A percentile compares a stretch with the other conserved stretches of the same genome.
These are phyloP conservation scores for Laticauda laticaudata DNA, from an alignment of 2,113 vertebrate genomes.

Conservation along the genomic window DNA sequence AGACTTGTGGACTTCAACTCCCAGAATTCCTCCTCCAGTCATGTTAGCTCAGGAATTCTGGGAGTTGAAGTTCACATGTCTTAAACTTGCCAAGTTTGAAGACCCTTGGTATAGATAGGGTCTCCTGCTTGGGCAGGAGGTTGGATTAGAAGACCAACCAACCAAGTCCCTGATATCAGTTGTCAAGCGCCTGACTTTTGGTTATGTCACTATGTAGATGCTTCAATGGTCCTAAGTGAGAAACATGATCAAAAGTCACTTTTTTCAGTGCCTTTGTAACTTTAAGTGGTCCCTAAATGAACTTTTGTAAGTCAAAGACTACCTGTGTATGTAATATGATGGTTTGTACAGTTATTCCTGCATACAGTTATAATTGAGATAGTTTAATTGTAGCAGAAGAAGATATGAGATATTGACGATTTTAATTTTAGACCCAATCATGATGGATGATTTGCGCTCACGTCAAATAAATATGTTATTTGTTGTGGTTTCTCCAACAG, in stretches of 20 bases:
- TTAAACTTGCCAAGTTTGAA: too few species aligned
- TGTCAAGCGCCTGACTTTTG: neutral
- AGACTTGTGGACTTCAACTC: too few species aligned
- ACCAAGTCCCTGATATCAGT: neutral
- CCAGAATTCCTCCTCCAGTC: too few species aligned
- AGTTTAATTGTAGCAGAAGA: neutral
- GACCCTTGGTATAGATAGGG: too few species aligned
- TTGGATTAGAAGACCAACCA: too few species aligned
- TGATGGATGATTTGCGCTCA: neutral
- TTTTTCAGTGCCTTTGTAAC: neutral
- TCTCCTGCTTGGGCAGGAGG: too few species aligned
- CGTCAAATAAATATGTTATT: neutral
- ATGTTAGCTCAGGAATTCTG: too few species aligned
- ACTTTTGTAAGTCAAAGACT: neutral
- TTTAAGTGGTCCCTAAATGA: accelerated
- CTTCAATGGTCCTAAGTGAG: neutral
- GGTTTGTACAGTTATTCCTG: neutral
- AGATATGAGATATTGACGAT: neutral
- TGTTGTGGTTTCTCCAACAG: too few species aligned
- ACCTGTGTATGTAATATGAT: neutral
- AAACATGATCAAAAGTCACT: neutral
- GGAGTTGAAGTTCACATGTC: too few species aligned
- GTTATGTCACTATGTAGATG: neutral
- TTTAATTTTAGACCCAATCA: neutral
- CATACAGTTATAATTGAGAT: neutral